phyloP scores from a whole-genome alignment of 2,113 vertebrate genomes.

The Rhegmatorhina hoffmannsi region DNA sequence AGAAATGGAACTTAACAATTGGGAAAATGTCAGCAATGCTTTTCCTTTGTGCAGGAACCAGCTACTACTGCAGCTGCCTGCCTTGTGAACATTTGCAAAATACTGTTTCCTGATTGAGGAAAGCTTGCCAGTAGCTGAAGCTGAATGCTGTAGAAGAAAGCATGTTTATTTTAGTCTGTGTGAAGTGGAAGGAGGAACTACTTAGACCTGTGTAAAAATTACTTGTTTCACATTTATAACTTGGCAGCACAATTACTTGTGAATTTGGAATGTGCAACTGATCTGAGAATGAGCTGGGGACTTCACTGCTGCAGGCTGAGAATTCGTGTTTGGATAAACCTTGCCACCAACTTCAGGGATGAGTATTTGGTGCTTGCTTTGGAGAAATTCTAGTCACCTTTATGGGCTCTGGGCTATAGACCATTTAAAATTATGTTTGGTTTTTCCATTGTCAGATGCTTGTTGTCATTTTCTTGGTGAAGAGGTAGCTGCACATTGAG shows the following conservation, averaged over 20 bases:
- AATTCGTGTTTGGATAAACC: not conserved
- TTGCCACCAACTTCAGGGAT: not conserved
- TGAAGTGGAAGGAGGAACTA: not conserved
- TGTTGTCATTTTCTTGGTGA: not conserved
- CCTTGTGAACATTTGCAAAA: not conserved
- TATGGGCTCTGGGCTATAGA: not conserved
- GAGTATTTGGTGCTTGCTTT: not conserved
- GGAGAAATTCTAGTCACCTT: not conserved
- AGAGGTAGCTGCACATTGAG: not conserved
- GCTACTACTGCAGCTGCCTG: not conserved
- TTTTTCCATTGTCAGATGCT: not conserved
- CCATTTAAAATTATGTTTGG: not conserved
- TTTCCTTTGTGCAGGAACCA: not conserved
- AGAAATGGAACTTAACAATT: not conserved
- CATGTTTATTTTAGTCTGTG: not conserved
- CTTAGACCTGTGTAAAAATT: constrained; percentile 3
- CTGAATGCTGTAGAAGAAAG: not conserved
- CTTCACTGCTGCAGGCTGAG: not conserved
- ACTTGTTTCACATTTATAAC: not conserved
- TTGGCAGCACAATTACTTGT: not conserved
- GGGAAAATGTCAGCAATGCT: not conserved
- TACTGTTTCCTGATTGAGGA: not conserved
- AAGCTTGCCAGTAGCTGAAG: not conserved
- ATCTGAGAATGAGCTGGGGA: not conserved
- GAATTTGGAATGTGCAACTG: not conserved